Evolutionary conservation across 2,888 invertebrate genomes (phyloP).

Genomic region (Reticulitermes lucifugus): DNA sequence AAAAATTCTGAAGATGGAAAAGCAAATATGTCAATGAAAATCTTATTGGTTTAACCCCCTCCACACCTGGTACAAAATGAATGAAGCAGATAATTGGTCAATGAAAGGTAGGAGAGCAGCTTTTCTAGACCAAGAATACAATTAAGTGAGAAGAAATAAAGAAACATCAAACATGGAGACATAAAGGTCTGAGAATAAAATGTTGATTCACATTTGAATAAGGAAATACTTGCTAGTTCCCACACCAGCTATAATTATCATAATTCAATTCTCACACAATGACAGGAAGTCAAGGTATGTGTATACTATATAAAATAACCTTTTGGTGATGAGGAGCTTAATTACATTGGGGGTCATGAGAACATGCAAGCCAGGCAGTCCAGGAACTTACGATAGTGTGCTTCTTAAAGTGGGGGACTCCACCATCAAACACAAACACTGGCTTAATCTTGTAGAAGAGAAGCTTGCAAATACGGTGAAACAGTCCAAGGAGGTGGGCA

Average conservation of each 20-base stretch:
- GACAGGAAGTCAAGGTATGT: conserved; percentile 53
- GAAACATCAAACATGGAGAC: conserved; percentile 14
- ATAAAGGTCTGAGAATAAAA: conserved; percentile 25
- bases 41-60: not conserved
- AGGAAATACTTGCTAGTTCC: conserved; percentile 52
- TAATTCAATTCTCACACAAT: conserved; percentile 54
- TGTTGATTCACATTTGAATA: conserved; percentile 49
- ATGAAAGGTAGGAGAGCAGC: not conserved
- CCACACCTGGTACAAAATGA: not conserved
- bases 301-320: conserved; percentile 50
- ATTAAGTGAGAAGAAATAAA: not conserved
- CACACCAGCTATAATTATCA: conserved; percentile 52
- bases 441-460: conserved; percentile 96
- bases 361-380: conserved; percentile 34
- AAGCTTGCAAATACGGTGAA: conserved; percentile 94
- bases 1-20: not conserved
- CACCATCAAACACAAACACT: conserved; percentile 98
- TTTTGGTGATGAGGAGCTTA: conserved; percentile 52
- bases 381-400: conserved; percentile 85
- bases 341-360: conserved; percentile 53
- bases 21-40: not conserved
- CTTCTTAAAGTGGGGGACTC: conserved; percentile 89
- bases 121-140: not conserved
- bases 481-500: conserved; percentile 93
- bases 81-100: not conserved